phyloP scores from a whole-genome alignment of 2,888 invertebrate genomes.

The Aporophyla lueneburgensis region DNA sequence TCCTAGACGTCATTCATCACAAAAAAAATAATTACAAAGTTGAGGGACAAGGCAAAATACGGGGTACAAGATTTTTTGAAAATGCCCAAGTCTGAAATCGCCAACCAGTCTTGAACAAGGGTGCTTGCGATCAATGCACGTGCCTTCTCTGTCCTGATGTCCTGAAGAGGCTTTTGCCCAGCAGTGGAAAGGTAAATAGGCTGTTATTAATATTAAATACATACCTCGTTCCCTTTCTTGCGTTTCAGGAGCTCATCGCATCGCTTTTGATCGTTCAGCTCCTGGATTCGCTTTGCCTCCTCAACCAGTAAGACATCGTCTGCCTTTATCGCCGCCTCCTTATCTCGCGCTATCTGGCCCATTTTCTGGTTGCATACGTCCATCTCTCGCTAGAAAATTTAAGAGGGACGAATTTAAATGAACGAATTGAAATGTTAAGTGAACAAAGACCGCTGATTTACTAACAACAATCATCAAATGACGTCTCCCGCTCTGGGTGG shows the following conservation, averaged over 20 bases:
- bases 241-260: slow-evolving; percentile 78
- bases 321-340: slow-evolving; percentile 54
- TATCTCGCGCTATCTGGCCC: slow-evolving; percentile 69
- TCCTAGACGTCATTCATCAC: too few species aligned
- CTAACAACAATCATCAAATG: not conserved
- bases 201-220: not conserved
- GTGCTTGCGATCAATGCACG: too few species aligned
- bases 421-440: not conserved
- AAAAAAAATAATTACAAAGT: too few species aligned
- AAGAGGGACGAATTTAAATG: not conserved
- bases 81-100: too few species aligned
- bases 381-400: slow-evolving; percentile 75
- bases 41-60: too few species aligned
- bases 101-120: too few species aligned
- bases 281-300: slow-evolving; percentile 71
- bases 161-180: too few species aligned
- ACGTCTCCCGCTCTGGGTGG: too few species aligned
- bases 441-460: not conserved
- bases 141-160: too few species aligned
- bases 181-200: too few species aligned
- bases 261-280: slow-evolving; percentile 71
- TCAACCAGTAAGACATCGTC: slow-evolving; percentile 65
- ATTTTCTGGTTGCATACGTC: slow-evolving; percentile 80
- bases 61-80: too few species aligned
- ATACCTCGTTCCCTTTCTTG: slow-evolving; percentile 76